Conservation (phyloP, 1,140 invertebrate genomes). For the Aphaenogaster ashmeadi region DNA sequence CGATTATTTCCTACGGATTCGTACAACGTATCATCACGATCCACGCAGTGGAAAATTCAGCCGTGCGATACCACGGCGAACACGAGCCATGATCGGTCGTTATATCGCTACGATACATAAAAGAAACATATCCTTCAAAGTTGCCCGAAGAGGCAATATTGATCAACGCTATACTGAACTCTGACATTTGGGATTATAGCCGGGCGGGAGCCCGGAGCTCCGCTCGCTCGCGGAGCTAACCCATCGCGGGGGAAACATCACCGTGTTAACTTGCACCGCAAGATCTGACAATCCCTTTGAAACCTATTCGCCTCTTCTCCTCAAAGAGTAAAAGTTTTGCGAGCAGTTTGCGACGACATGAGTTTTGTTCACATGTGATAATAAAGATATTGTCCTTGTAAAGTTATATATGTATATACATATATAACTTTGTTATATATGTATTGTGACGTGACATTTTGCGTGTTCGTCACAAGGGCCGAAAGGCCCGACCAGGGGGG, state of each 20-base stretch:
- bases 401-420: background rate
- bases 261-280: slow-evolving; percentile 19
- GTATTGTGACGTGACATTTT: too few relatives aligned
- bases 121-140: slow-evolving; percentile 57
- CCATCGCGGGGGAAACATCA: slow-evolving; percentile 37
- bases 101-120: slow-evolving; percentile 31
- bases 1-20: slow-evolving; percentile 60
- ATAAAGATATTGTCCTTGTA: background rate
- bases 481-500: too few relatives aligned
- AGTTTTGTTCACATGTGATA: background rate
- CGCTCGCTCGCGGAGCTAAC: slow-evolving; percentile 18
- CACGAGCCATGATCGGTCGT: background rate
- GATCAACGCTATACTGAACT: slow-evolving; percentile 61
- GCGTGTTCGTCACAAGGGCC: too few relatives aligned
- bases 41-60: slow-evolving; percentile 22
- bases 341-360: background rate
- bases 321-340: background rate
- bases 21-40: slow-evolving; percentile 39
- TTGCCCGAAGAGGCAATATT: slow-evolving; percentile 60
- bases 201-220: slow-evolving; percentile 49
- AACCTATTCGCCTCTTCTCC: background rate
- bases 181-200: slow-evolving; percentile 65
- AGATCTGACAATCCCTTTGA: slow-evolving; percentile 30
- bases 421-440: too few relatives aligned
- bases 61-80: background rate